phyloP scores from a whole-genome alignment of 2,797 vertebrate species.

The Alcedo quadribrachys region DNA sequence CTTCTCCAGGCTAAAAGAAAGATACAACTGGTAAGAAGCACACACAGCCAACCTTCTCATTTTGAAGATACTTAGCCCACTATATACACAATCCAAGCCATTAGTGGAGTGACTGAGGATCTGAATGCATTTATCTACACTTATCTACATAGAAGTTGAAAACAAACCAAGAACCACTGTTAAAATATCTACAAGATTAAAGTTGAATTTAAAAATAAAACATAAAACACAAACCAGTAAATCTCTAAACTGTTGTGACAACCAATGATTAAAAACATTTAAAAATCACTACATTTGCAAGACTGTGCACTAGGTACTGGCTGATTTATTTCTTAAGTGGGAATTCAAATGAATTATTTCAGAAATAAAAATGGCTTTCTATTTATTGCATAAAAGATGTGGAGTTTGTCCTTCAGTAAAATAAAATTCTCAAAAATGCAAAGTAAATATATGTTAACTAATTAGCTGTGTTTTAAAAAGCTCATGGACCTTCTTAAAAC shows the following conservation, averaged over 20 bases:
- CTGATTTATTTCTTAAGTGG: background rate
- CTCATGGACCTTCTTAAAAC: background rate
- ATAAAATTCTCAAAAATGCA: background rate
- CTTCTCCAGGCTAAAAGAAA: slow-evolving; percentile 87
- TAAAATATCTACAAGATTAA: background rate
- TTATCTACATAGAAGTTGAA: background rate
- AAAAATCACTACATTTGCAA: background rate
- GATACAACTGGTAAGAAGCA: background rate
- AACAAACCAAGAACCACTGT: background rate
- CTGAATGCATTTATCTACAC: background rate
- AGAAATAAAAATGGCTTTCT: background rate
- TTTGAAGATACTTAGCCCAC: background rate
- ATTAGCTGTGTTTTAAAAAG: background rate
- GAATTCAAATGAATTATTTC: background rate
- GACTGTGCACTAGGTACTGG: background rate
- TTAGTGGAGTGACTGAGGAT: background rate
- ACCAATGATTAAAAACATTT: accelerated
- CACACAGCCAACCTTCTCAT: background rate
- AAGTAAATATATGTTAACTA: background rate
- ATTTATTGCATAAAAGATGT: background rate
- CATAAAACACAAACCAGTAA: no score
- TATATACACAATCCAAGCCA: background rate
- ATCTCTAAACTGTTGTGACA: background rate
- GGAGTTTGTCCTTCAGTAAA: background rate
- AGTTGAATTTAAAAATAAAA: background rate